Evolutionary conservation across 2,113 vertebrate genomes (phyloP), one percentile per base, ranked within the genome.

Genomic region (Channa maculata): DNA sequence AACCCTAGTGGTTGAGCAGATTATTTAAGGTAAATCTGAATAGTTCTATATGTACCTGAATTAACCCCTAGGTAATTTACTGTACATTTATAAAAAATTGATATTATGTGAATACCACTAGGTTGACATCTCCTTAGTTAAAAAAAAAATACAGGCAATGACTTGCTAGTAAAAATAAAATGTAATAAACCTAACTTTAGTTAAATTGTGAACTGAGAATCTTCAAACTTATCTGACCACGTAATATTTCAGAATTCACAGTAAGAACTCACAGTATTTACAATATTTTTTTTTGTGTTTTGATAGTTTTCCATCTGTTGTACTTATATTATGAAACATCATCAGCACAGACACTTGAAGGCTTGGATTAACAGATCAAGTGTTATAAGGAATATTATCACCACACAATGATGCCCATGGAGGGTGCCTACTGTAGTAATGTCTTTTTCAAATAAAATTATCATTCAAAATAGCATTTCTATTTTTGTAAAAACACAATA

Each of bases 361-460:
- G 10, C 34, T 39, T 46, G 50, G 33, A 65, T 72, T 68, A 63
- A 37, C n/a, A 66, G 37, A 52, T 9, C 49, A 33, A 85, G 54
- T 71, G n/a, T 54, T 60, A 61, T 37, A 53, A 45, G 74, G 24
- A 44, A 41, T n/a, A 52, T 54, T 58, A 48, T 53, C 61, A 62
- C 3, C 33, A 55, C 15, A 63, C 41, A 41, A 41, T 48, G 71
- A 63, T 36, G 13, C 34, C 62, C 71, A 78, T 7, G 79, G 66
- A 75, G 74, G 77, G 69, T 37, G 59, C 39, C 61, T 69, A 8
- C 45, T 62, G 48, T 8, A 33, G 58, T 45, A 64, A 38, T 15
- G 5, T 34, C 15, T 58, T 6, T 58, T 51, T 11, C 5, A 10
- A 55, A 45, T 50, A 14, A 5, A 33, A 61, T 24, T 41, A 52